These are phyloP conservation scores for Tyria jacobaeae DNA, from an alignment of 2,888 invertebrate genomes.

Conservation along the genomic window DNA sequence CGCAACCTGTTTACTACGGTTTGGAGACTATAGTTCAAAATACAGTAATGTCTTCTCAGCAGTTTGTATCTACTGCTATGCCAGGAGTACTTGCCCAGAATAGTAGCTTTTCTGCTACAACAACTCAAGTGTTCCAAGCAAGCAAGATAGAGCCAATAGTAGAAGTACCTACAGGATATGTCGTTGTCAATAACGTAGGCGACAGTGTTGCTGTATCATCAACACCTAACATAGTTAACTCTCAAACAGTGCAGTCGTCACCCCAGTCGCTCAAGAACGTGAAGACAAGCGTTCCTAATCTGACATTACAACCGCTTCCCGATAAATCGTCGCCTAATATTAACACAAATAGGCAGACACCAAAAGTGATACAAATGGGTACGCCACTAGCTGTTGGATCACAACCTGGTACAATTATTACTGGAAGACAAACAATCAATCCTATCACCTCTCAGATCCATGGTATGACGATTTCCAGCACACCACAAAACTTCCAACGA, in stretches of 20 bases:
- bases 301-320: constrained; percentile 81
- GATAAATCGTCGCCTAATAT: constrained; percentile 69
- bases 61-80: constrained; percentile 93
- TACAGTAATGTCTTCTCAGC: constrained; percentile 96
- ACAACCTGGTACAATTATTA: constrained; percentile 70
- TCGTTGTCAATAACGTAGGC: constrained; percentile 89
- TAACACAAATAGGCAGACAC: constrained; percentile 72
- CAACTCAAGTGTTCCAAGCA: constrained; percentile 94
- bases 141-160: constrained; percentile 94
- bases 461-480: constrained; percentile 74
- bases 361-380: constrained; percentile 82
- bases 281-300: constrained; percentile 77
- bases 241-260: constrained; percentile 76
- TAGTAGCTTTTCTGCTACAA: constrained; percentile 94
- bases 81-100: constrained; percentile 93
- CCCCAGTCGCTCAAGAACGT: constrained; percentile 75
- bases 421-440: constrained; percentile 76
- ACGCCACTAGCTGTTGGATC: constrained; percentile 66
- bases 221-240: constrained; percentile 76
- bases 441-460: constrained; percentile 83
- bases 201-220: constrained; percentile 79
- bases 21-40: constrained; percentile 95
- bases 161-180: constrained; percentile 91
- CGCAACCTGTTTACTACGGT: constrained; percentile 93
- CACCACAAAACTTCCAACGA: constrained; percentile 73